Conservation (phyloP, 2,797 vertebrate genomes). For the Capromys pilorides region DNA sequence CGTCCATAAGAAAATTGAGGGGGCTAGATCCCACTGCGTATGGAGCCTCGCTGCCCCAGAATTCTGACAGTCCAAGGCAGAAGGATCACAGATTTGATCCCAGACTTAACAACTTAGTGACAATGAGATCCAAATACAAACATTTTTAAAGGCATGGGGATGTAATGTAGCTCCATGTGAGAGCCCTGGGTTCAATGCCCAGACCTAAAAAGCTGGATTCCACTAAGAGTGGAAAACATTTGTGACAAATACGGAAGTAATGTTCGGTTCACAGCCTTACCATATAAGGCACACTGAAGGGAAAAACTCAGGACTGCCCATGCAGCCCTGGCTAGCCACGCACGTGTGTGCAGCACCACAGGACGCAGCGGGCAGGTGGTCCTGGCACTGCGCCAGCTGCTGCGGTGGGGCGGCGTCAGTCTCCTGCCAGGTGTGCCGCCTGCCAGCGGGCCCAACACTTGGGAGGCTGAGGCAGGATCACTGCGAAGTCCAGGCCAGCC, state of each 20-base stretch:
- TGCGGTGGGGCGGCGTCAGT: too few relatives aligned
- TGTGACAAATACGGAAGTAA: background rate
- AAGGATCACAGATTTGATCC: background rate
- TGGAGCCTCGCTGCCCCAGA: background rate
- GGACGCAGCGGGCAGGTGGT: too few relatives aligned
- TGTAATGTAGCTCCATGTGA: background rate
- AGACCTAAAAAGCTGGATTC: background rate
- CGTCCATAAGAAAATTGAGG: too few relatives aligned
- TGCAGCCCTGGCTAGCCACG: background rate
- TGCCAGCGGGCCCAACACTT: background rate
- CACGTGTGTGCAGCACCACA: accelerated
- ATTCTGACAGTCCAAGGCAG: background rate
- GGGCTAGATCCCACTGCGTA: too few relatives aligned
- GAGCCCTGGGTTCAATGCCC: background rate
- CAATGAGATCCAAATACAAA: background rate
- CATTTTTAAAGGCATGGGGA: background rate
- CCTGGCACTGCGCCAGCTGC: too few relatives aligned
- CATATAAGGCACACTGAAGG: background rate
- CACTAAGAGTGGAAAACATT: background rate
- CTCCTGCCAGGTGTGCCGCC: background rate
- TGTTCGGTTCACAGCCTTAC: background rate
- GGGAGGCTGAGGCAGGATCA: background rate
- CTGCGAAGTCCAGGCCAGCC: background rate
- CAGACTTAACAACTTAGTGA: background rate
- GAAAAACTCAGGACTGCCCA: background rate